Percentiles rank a stretch among this genome's conserved stretches.
Conservation (phyloP, 2,888 invertebrate species). For the Matsumyia berberina region DNA sequence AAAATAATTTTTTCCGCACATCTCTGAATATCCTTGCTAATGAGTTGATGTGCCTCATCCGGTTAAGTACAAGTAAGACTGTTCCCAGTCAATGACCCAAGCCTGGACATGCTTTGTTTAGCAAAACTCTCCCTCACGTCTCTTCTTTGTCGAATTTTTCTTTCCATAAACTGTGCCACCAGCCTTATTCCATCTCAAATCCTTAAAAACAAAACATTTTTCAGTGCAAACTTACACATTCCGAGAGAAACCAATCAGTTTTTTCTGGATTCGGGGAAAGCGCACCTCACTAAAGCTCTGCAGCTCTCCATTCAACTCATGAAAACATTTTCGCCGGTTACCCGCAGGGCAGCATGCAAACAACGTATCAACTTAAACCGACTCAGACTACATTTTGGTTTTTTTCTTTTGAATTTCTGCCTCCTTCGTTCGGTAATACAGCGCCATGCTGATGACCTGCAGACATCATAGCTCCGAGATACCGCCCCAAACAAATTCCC, state of each 20-base stretch:
- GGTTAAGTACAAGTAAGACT: too few species aligned
- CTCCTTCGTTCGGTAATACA: too few species aligned
- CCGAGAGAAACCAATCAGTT: too few species aligned
- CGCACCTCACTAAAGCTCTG: background rate
- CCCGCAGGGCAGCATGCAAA: conserved; percentile 20
- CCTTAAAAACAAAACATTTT: too few species aligned
- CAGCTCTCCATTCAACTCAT: conserved; percentile 11
- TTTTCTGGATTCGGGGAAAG: background rate
- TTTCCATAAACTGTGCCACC: too few species aligned
- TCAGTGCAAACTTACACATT: too few species aligned
- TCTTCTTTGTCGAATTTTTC: background rate
- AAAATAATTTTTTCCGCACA: too few species aligned
- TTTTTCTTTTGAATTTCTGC: background rate
- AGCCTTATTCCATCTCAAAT: too few species aligned
- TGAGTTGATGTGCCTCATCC: too few species aligned
- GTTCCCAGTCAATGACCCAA: too few species aligned
- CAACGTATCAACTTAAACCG: conserved; percentile 2
- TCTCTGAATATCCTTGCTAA: too few species aligned
- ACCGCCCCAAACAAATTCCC: conserved; percentile 14
- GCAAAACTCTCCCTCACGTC: background rate
- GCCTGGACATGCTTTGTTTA: too few species aligned
- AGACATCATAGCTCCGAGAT: conserved; percentile 14
- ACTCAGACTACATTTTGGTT: background rate
- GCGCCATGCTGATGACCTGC: background rate
- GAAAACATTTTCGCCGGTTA: conserved; percentile 7